phyloP scores from a whole-genome alignment of 2,113 vertebrate species.

The Daboia siamensis region DNA sequence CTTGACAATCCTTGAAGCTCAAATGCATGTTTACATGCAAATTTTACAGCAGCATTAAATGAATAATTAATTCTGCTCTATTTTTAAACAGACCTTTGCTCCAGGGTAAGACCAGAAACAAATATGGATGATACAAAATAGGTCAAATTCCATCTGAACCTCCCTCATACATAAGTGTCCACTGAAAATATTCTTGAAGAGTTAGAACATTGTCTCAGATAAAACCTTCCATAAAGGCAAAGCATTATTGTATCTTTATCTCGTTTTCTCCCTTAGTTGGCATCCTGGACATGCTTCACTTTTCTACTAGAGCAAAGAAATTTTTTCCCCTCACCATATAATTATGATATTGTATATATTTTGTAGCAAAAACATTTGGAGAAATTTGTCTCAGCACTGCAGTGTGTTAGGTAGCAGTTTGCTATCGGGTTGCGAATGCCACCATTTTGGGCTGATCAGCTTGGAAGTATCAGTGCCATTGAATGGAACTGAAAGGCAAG shows the following conservation, averaged over 20 bases:
- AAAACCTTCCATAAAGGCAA: not conserved
- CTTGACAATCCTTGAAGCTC: not conserved
- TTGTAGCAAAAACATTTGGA: conserved; percentile 3
- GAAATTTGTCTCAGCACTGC: conserved; percentile 1
- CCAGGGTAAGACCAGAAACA: not conserved
- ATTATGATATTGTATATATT: conserved; percentile 5
- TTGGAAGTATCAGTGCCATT: not conserved
- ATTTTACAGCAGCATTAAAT: not conserved
- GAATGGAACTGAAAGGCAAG: conserved; percentile 33
- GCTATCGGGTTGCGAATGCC: not conserved
- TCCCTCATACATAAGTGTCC: not conserved
- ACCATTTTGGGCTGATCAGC: conserved; percentile 23
- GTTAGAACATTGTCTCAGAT: not conserved
- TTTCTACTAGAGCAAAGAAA: not conserved
- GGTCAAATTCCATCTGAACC: not conserved
- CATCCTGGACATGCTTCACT: not conserved
- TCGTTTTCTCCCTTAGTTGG: not conserved
- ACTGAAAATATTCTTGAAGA: not conserved
- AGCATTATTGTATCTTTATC: conserved; percentile 4
- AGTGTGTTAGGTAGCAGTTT: not conserved
- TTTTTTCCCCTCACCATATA: not conserved
- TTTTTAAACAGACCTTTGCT: not conserved
- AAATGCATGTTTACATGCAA: not conserved
- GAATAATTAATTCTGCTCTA: not conserved
- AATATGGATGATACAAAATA: not conserved